A percentile compares a stretch with the other conserved stretches of the same genome.
These are phyloP conservation scores for Enteromius argenteus DNA, from an alignment of 2,797 vertebrate species.

Conservation along the genomic window DNA sequence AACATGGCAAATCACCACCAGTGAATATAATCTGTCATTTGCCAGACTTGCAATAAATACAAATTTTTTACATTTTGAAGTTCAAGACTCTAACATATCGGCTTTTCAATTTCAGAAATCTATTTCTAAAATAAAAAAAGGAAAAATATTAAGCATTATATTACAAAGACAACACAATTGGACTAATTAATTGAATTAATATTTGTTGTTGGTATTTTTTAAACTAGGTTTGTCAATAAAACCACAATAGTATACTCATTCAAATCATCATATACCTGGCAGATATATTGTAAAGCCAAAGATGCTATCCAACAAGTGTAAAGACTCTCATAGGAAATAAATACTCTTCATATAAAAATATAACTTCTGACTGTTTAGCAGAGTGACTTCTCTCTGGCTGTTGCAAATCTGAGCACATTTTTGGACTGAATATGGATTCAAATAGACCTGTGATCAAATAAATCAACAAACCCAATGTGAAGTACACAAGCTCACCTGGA, in stretches of 20 bases:
- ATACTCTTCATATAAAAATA: not conserved
- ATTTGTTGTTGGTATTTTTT: not conserved
- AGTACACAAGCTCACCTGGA: conserved; percentile 87
- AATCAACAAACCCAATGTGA: not conserved
- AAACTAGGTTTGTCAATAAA: not conserved
- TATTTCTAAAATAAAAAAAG: not conserved
- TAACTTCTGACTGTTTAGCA: not conserved
- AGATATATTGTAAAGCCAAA: conserved; percentile 62
- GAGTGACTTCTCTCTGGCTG: not conserved
- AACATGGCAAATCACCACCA: not conserved
- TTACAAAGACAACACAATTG: not conserved
- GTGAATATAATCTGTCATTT: not conserved
- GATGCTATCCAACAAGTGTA: conserved; percentile 61
- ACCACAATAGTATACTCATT: not conserved
- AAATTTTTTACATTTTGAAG: not conserved
- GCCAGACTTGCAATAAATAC: not conserved
- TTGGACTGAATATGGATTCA: conserved; percentile 17
- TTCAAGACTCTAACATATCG: not conserved
- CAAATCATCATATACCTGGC: conserved; percentile 3
- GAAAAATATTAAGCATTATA: not conserved
- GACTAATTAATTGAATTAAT: not conserved
- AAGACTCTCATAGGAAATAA: conserved; percentile 4
- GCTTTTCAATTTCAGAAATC: not conserved
- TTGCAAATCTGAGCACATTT: not conserved
- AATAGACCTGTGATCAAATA: not conserved